These are phyloP conservation scores for Xylota sylvarum DNA, from an alignment of 2,888 invertebrate genomes.

Conservation along the genomic window DNA sequence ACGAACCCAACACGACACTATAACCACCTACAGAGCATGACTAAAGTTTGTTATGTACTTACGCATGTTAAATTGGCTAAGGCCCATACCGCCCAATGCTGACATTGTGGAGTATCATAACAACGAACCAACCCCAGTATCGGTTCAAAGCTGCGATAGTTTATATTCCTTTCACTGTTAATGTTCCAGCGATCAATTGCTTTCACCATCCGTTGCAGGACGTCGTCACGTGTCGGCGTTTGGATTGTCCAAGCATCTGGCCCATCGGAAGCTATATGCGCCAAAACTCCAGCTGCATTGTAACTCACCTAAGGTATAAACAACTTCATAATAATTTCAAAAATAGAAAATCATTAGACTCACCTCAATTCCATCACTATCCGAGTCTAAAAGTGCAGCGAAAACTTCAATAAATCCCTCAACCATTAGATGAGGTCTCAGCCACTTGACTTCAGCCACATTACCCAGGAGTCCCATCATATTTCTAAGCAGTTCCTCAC, in stretches of 20 bases:
- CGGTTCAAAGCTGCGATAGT: conserved; percentile 98
- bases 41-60: conserved; percentile 22
- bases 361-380: conserved; percentile 98
- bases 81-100: conserved; percentile 99
- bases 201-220: conserved; percentile 90
- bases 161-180: conserved; percentile 95
- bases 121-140: conserved; percentile 93
- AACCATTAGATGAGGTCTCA: conserved; percentile 94
- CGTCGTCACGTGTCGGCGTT: conserved; percentile 89
- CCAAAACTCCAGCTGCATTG: conserved; percentile 97
- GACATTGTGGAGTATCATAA: conserved; percentile 95
- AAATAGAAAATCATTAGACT: neutral
- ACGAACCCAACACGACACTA: too few relatives aligned
- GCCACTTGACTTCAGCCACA: conserved; percentile 95
- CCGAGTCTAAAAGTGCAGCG: conserved; percentile 92
- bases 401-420: conserved; percentile 94
- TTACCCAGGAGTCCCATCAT: conserved; percentile 99
- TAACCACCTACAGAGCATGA: neutral
- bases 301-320: conserved; percentile 90
- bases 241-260: conserved; percentile 92
- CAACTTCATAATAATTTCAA: neutral
- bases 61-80: conserved; percentile 95
- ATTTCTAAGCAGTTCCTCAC: conserved; percentile 95
- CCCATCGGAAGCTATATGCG: conserved; percentile 98
- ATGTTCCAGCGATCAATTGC: conserved; percentile 96